Evolutionary conservation across 2,113 vertebrate species (phyloP).

Genomic region (Daboia siamensis): DNA sequence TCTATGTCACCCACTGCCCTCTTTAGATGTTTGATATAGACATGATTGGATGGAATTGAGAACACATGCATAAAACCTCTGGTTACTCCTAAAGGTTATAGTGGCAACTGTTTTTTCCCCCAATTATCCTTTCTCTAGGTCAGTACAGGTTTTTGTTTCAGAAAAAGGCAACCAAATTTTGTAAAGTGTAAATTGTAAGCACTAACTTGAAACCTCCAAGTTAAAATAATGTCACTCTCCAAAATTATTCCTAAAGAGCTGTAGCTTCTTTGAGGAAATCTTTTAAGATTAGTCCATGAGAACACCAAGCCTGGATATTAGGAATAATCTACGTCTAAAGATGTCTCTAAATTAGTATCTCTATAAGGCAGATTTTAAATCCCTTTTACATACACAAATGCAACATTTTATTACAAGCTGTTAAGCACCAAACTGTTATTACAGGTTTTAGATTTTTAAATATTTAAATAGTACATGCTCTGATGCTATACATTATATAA

Average conservation of each 20-base stretch:
- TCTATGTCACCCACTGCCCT: not conserved
- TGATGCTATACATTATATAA: not conserved
- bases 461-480: not conserved
- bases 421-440: not conserved
- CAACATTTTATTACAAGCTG: not conserved
- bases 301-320: not conserved
- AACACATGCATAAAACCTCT: not conserved
- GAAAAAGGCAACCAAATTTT: not conserved
- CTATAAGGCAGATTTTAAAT: not conserved
- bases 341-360: not conserved
- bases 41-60: not conserved
- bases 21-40: not conserved
- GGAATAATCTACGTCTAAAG: not conserved
- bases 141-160: not conserved
- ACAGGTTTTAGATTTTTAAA: not conserved
- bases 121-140: not conserved
- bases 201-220: not conserved
- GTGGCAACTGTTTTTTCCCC: not conserved
- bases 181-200: not conserved
- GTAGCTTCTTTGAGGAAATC: not conserved
- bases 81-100: not conserved
- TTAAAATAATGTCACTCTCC: not conserved
- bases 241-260: not conserved
- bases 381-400: not conserved
- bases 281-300: not conserved